phyloP scores from a whole-genome alignment of 1,140 invertebrate species.

The Muscidifurax raptorellus region DNA sequence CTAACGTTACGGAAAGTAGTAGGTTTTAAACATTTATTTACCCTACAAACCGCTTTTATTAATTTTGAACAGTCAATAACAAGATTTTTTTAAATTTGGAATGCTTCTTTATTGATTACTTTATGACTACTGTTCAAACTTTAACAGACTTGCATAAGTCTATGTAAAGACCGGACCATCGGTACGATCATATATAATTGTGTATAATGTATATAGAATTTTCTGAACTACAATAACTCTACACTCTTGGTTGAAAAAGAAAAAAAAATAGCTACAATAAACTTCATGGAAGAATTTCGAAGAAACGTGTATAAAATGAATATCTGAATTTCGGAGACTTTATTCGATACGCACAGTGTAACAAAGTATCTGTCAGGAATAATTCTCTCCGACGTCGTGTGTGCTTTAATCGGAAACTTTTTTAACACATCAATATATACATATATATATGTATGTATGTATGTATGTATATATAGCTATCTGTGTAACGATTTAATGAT shows the following conservation, averaged over 20 bases:
- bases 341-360: constrained; percentile 22
- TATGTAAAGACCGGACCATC: not conserved
- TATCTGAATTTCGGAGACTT: constrained; percentile 15
- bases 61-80: not conserved
- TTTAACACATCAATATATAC: constrained; percentile 27
- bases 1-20: too few species aligned
- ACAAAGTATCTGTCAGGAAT: constrained; percentile 26
- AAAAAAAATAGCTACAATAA: not conserved
- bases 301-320: constrained; percentile 19
- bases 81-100: not conserved
- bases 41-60: not conserved
- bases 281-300: not conserved
- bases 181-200: constrained; percentile 31
- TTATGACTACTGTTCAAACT: not conserved
- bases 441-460: constrained; percentile 23
- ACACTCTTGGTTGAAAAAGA: not conserved
- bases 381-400: constrained; percentile 23
- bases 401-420: constrained; percentile 19
- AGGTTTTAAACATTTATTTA: not conserved
- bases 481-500: constrained; percentile 22
- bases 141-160: not conserved
- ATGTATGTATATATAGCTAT: constrained; percentile 1
- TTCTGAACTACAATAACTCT: constrained; percentile 19
- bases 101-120: constrained; percentile 10
- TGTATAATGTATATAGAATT: constrained; percentile 40